phyloP scores from a whole-genome alignment of 2,888 invertebrate genomes.

The Drosophila dives region DNA sequence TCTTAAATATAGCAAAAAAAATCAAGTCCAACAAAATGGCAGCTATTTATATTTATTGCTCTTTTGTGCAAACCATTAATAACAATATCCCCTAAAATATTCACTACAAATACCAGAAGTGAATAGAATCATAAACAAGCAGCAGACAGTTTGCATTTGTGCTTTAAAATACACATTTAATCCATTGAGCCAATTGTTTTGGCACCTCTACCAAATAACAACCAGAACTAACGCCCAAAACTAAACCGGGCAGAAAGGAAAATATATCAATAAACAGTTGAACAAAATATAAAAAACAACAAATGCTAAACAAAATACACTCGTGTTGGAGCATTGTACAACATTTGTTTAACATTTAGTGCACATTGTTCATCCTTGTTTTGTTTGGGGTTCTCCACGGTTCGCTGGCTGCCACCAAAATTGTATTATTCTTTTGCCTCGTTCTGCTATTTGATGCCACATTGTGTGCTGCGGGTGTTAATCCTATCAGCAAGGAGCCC shows the following conservation, averaged over 20 bases:
- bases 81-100: not conserved
- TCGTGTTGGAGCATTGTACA: slow-evolving; percentile 48
- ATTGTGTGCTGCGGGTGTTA: slow-evolving; percentile 35
- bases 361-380: slow-evolving; percentile 59
- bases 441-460: slow-evolving; percentile 38
- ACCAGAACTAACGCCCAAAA: slow-evolving; percentile 19
- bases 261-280: slow-evolving; percentile 33
- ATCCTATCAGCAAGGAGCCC: slow-evolving; percentile 64
- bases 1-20: not conserved
- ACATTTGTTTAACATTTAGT: slow-evolving; percentile 68
- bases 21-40: not conserved
- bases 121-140: slow-evolving; percentile 8
- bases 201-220: not conserved
- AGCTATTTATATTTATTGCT: not conserved
- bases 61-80: not conserved
- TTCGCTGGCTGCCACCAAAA: slow-evolving; percentile 31
- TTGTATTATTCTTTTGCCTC: slow-evolving; percentile 15
- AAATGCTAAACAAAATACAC: slow-evolving; percentile 27
- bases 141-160: slow-evolving; percentile 9
- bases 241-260: slow-evolving; percentile 5
- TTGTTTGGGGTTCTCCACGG: slow-evolving; percentile 32
- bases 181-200: slow-evolving; percentile 8
- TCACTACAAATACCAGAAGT: not conserved
- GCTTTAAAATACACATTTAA: slow-evolving; percentile 25
- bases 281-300: slow-evolving; percentile 43